phyloP scores from a whole-genome alignment of 2,797 vertebrate genomes.

The Bryconaethiops microstoma region DNA sequence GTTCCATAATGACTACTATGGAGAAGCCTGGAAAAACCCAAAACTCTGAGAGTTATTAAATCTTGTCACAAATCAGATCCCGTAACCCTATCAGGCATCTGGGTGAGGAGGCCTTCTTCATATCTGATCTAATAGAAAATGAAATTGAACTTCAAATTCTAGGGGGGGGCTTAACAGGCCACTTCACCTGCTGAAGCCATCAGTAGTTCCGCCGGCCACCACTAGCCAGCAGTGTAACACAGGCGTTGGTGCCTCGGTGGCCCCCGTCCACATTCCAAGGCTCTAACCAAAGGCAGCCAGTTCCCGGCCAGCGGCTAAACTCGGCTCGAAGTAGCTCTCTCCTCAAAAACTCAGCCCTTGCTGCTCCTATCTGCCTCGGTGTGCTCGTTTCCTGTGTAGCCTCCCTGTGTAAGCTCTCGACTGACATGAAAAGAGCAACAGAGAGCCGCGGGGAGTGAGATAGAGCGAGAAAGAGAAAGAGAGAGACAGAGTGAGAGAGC shows the following conservation, averaged over 20 bases:
- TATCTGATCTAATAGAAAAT: neutral
- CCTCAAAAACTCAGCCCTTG: slow-evolving; percentile 44
- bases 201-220: slow-evolving; percentile 70
- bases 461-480: slow-evolving; percentile 59
- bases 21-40: neutral
- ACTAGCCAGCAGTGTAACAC: slow-evolving; percentile 76
- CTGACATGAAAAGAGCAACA: slow-evolving; percentile 53
- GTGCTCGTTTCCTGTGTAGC: slow-evolving; percentile 70
- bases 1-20: neutral
- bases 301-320: slow-evolving; percentile 56
- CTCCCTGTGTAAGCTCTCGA: slow-evolving; percentile 56
- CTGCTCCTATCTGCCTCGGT: neutral
- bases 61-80: neutral
- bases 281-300: neutral
- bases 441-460: slow-evolving; percentile 21
- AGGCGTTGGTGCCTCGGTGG: slow-evolving; percentile 55
- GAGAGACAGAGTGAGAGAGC: slow-evolving; percentile 60
- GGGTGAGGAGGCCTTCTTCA: neutral
- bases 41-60: no score
- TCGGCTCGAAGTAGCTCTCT: slow-evolving; percentile 51
- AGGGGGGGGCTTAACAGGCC: neutral
- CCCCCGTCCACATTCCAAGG: neutral
- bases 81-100: neutral
- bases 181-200: slow-evolving; percentile 20
- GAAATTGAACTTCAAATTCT: neutral